Percentiles rank a stretch among this genome's conserved stretches.
Conservation (phyloP, 2,888 invertebrate genomes). For the Macaria liturata region DNA sequence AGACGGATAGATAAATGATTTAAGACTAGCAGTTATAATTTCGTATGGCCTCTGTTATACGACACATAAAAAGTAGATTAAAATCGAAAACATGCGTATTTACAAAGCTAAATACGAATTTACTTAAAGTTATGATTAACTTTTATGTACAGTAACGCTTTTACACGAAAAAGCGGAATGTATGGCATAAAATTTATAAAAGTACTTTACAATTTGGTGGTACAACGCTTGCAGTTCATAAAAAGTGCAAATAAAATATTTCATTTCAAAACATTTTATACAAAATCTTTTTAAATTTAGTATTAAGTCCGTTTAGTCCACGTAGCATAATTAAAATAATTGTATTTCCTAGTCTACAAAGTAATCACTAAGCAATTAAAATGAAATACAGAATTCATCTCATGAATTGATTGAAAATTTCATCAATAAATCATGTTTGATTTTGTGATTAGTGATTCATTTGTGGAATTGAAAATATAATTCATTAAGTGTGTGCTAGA, state of each 20-base stretch:
- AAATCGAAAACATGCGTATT: slow-evolving; percentile 34
- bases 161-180: slow-evolving; percentile 44
- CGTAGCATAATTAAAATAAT: no score
- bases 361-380: no score
- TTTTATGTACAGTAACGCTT: slow-evolving; percentile 50
- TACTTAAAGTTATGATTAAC: slow-evolving; percentile 19
- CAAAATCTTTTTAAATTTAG: neutral
- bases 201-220: neutral
- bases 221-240: slow-evolving; percentile 5
- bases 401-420: no score
- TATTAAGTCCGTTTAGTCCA: neutral
- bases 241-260: slow-evolving; percentile 12
- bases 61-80: slow-evolving; percentile 25
- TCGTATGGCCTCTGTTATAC: slow-evolving; percentile 63
- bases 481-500: no score
- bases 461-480: no score
- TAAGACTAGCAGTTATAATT: slow-evolving; percentile 59
- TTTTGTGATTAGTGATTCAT: no score
- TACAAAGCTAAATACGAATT: slow-evolving; percentile 40
- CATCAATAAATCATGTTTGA: no score
- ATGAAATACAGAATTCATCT: no score
- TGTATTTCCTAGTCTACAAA: no score
- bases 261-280: neutral
- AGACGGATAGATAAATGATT: slow-evolving; percentile 9
- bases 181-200: slow-evolving; percentile 39